Evolutionary conservation across 92 coral and sea anemone species (phyloP), one percentile per base, ranked within the genome.

Genomic region (Zoanthus sansibaricus): DNA sequence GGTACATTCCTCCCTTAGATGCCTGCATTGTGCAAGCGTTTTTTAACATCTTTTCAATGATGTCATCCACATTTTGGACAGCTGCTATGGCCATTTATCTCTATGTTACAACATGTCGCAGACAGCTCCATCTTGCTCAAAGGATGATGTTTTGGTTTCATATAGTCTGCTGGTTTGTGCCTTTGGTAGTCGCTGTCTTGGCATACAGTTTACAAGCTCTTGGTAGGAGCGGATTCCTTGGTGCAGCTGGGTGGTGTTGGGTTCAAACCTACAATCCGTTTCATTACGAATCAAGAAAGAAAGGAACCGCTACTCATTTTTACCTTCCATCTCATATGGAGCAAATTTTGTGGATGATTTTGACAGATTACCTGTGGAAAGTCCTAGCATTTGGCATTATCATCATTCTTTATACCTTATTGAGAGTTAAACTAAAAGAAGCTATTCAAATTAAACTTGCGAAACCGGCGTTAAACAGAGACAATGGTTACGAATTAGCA

Each of bases 231-330:
- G 31, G 61, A 0, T 77, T 55, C 25, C 66, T 77, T 77, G 83
- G 83, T 17, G 70, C 68, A 18, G 83, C 83, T 13, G 83, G 83
- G 1, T 77, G 83, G 83, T 54, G 83, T n/a, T 77, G 83, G 83
- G 55, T 77, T 31, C 45, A 71, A 59, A 77, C 77, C 7, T 16
- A 72, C 45, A 69, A 69, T 32, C 73, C 73, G 12, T 69, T 25
- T 32, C 7, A 69, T 18, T 30, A 69, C 47, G 17, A 30, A 21
- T 31, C 45, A 1, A 30, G 32, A 46, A 32, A 13, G 6, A 30
- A 25, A 25, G 44, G 15, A 18, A 4, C 2, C 42, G 11, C 18
- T 4, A 20, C 9, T 30, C 9, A 30, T 16, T 69, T 69, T 72
- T 2, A 59, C 69, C 3, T 12, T 30, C 18, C 55, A 1, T 12